Evolutionary conservation across 2,797 vertebrate species (phyloP).

Genomic region (Allobates femoralis): DNA sequence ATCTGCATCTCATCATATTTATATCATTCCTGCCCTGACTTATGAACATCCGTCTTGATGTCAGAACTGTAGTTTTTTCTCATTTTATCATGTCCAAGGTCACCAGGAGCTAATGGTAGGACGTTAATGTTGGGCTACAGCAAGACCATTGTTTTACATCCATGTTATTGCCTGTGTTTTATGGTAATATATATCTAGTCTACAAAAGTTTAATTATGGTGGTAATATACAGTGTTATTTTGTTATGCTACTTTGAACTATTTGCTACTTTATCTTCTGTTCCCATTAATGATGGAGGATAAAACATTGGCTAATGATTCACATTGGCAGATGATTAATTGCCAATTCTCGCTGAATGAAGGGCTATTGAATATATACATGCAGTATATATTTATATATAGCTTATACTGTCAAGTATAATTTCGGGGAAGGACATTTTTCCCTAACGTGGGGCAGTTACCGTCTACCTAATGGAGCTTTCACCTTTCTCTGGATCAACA

Average conservation of each 20-base stretch:
- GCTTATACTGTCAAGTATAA: background rate
- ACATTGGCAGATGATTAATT: background rate
- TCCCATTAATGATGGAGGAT: background rate
- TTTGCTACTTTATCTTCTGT: background rate
- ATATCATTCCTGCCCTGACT: background rate
- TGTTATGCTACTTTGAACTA: background rate
- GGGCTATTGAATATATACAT: background rate
- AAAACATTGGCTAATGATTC: background rate
- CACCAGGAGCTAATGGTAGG: background rate
- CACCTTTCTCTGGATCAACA: too few relatives aligned
- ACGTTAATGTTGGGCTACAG: background rate
- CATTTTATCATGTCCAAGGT: conserved; percentile 23
- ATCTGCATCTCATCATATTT: background rate
- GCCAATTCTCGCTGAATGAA: background rate
- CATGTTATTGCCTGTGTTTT: background rate
- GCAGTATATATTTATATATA: too few relatives aligned
- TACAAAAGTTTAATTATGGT: too few relatives aligned
- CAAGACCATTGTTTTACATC: background rate
- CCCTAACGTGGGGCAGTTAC: too few relatives aligned
- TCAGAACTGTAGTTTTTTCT: background rate
- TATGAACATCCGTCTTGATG: background rate
- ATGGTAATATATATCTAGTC: background rate
- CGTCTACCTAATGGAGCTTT: too few relatives aligned
- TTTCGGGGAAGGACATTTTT: background rate
- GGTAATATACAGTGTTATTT: background rate